phyloP scores from a whole-genome alignment of 1,140 invertebrate genomes.

The Leptinotarsa lineolata region DNA sequence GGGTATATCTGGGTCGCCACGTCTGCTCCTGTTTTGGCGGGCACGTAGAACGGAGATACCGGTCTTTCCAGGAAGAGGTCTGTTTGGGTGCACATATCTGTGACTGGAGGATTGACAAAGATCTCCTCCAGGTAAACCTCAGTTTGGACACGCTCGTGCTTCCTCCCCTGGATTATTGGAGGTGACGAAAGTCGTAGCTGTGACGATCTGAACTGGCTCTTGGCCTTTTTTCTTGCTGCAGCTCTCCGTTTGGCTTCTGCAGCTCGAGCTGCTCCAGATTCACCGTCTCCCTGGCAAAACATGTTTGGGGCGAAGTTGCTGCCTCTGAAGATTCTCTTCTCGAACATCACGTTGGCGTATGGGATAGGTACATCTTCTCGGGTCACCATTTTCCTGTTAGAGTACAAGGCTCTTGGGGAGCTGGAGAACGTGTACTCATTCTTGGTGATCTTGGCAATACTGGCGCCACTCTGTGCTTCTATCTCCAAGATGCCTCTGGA shows the following conservation, averaged over 20 bases:
- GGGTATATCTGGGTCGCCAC: constrained; percentile 82
- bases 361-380: constrained; percentile 54
- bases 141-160: constrained; percentile 84
- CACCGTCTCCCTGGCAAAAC: constrained; percentile 60
- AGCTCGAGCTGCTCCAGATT: constrained; percentile 62
- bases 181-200: constrained; percentile 61
- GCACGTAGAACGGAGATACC: constrained; percentile 72
- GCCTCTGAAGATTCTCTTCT: constrained; percentile 79
- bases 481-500: constrained; percentile 17
- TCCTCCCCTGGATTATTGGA: constrained; percentile 75
- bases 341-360: constrained; percentile 83
- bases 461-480: not conserved
- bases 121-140: constrained; percentile 84
- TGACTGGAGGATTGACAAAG: constrained; percentile 71
- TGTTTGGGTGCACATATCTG: constrained; percentile 79
- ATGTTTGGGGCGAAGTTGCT: constrained; percentile 61
- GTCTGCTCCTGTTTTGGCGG: constrained; percentile 79
- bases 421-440: constrained; percentile 46
- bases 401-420: constrained; percentile 48
- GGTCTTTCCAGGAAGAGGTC: constrained; percentile 84
- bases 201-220: constrained; percentile 45
- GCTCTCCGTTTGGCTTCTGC: constrained; percentile 67
- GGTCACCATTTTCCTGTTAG: constrained; percentile 45
- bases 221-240: constrained; percentile 63
- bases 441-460: constrained; percentile 13